A percentile compares a stretch with the other conserved stretches of the same genome.
Evolutionary conservation across 2,888 invertebrate species (phyloP).

Genomic region (Nebria salina): DNA sequence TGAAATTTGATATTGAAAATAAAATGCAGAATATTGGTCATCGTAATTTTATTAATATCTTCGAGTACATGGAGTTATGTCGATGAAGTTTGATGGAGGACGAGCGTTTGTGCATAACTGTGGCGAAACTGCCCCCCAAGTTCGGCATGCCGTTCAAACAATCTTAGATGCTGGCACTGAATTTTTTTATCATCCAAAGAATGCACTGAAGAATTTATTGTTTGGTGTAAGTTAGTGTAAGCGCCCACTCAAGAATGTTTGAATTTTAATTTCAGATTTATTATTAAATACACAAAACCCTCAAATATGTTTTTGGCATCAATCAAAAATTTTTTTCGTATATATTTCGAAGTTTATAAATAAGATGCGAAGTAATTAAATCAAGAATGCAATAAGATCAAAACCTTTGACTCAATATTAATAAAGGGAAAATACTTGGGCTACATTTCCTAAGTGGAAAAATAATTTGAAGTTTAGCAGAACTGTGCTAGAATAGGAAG

Average conservation of each 20-base stretch:
- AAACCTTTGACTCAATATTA: neutral
- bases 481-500: neutral
- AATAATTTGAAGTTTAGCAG: neutral
- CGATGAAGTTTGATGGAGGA: neutral
- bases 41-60: neutral
- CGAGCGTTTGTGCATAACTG: neutral
- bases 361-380: slow-evolving; percentile 5
- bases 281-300: slow-evolving; percentile 2
- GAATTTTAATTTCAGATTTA: slow-evolving; percentile 4
- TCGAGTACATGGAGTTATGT: neutral
- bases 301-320: neutral
- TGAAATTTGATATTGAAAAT: too few species aligned
- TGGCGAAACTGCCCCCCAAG: neutral
- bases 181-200: neutral
- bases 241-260: neutral
- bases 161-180: neutral
- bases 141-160: neutral
- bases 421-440: neutral
- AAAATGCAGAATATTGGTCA: neutral
- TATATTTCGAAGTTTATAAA: slow-evolving; percentile 25
- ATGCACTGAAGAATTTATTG: neutral
- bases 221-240: neutral
- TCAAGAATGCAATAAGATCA: neutral
- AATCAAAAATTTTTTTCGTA: slow-evolving; percentile 6
- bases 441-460: neutral